Percentiles rank a stretch among this genome's conserved stretches.
These are phyloP conservation scores for Marisa cornuarietis DNA, from an alignment of 1,140 invertebrate species.

Conservation along the genomic window DNA sequence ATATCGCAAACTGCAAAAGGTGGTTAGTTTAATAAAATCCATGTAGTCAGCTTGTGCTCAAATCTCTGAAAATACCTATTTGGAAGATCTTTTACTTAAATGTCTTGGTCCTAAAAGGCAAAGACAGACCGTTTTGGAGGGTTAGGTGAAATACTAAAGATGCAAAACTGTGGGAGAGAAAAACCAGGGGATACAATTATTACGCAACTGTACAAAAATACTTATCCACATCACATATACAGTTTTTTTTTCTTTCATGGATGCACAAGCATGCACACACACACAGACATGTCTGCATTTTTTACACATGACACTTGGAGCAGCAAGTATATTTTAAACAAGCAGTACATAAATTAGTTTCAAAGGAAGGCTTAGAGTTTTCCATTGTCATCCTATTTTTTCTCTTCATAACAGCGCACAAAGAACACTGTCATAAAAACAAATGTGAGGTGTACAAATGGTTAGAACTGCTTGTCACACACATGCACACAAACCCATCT, in stretches of 20 bases:
- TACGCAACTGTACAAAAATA: not conserved
- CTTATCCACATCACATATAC: no score
- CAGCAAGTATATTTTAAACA: not conserved
- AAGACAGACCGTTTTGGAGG: not conserved
- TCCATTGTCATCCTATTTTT: not conserved
- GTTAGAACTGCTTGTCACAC: no score
- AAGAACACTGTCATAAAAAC: not conserved
- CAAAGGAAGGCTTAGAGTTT: not conserved
- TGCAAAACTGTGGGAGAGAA: not conserved
- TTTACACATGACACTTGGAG: no score
- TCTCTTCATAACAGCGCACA: not conserved
- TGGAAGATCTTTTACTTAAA: no score
- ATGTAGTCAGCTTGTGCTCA: no score
- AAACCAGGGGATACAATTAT: not conserved
- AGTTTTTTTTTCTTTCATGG: not conserved
- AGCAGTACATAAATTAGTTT: not conserved
- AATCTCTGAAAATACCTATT: no score
- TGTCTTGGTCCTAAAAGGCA: not conserved
- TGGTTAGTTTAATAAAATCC: no score
- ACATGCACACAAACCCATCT: no score
- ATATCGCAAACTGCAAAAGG: no score
- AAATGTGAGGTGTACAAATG: not conserved
- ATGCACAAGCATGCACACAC: no score
- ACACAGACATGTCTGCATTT: no score
- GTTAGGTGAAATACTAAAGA: not conserved